Percentiles rank a stretch among this genome's conserved stretches.
phyloP scores from a whole-genome alignment of 2,113 vertebrate genomes.

The Thamnophis sirtalis region DNA sequence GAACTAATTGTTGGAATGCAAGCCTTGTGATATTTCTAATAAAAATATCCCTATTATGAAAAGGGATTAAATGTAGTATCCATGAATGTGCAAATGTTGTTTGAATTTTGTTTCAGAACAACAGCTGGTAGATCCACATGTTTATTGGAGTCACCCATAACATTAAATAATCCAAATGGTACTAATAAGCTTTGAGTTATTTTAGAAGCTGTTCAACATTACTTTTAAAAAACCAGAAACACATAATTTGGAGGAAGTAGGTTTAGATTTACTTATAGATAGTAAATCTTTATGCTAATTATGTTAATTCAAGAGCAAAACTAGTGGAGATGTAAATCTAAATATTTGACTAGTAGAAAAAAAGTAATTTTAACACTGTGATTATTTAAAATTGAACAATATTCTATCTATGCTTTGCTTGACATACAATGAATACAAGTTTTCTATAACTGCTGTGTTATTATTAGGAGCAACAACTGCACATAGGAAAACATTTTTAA shows the following conservation, averaged over 20 bases:
- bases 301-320: neutral
- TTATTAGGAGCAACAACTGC: neutral
- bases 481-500: neutral
- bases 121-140: conserved; percentile 48
- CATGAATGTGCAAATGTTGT: conserved; percentile 7
- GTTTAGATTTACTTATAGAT: neutral
- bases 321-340: neutral
- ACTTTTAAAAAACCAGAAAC: conserved; percentile 53
- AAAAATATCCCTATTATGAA: neutral
- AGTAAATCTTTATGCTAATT: neutral
- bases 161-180: conserved; percentile 56
- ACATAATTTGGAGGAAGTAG: conserved; percentile 59
- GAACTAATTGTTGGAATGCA: neutral
- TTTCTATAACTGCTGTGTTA: neutral
- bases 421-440: neutral
- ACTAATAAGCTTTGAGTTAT: conserved; percentile 47
- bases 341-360: neutral
- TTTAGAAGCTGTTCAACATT: conserved; percentile 59
- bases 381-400: neutral
- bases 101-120: conserved; percentile 24
- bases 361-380: neutral
- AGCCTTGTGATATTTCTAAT: neutral
- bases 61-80: conserved; percentile 19
- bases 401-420: accelerated
- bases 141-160: conserved; percentile 51